Percentiles rank a stretch among this genome's conserved stretches.
These are phyloP conservation scores for Phaethornis superciliosus DNA, from an alignment of 2,113 vertebrate species.

Conservation along the genomic window DNA sequence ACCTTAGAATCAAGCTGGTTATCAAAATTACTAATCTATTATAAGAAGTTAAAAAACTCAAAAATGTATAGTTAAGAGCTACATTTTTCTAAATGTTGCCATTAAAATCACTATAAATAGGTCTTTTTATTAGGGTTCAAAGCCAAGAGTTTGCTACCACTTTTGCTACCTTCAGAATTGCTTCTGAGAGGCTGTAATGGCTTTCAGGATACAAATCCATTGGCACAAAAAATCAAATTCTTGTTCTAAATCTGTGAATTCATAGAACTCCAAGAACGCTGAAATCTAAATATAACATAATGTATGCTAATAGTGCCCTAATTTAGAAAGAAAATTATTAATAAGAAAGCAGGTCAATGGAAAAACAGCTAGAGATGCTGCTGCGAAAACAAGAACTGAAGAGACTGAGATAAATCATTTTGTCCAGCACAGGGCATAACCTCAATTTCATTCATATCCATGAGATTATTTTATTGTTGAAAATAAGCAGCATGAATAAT, in stretches of 20 bases:
- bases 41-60: neutral
- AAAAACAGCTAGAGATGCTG: neutral
- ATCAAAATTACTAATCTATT: neutral
- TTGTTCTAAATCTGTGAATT: neutral
- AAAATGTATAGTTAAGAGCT: neutral
- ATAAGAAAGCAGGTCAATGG: constrained; percentile 20
- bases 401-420: neutral
- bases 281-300: neutral
- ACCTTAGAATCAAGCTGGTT: neutral
- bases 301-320: constrained; percentile 34
- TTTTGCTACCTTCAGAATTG: neutral
- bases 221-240: neutral
- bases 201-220: neutral
- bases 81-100: neutral
- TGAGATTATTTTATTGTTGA: neutral
- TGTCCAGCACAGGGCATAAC: neutral
- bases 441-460: neutral
- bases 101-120: neutral
- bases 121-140: neutral
- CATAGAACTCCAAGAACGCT: neutral
- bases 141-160: neutral
- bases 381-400: neutral
- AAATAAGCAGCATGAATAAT: neutral
- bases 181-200: neutral
- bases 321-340: neutral